phyloP scores from a whole-genome alignment of 2,888 invertebrate species.

The Tenthredo distinguenda region DNA sequence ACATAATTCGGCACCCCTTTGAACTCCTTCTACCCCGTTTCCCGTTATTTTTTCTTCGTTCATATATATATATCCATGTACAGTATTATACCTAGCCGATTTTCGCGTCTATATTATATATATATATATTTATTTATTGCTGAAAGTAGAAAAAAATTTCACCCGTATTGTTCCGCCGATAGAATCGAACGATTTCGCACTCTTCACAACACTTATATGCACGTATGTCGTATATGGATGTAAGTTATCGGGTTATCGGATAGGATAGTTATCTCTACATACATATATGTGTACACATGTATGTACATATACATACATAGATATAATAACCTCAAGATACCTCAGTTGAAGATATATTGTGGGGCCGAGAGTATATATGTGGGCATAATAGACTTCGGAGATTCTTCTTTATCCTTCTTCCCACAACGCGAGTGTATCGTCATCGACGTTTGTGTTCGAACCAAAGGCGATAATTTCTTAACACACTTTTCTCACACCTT shows the following conservation, averaged over 20 bases:
- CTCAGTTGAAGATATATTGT: background rate
- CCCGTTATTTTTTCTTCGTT: background rate
- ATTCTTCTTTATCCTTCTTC: background rate
- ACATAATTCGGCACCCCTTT: conserved; percentile 54
- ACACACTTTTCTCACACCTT: background rate
- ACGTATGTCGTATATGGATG: background rate
- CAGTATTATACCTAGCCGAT: too few species aligned
- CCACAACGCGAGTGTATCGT: background rate
- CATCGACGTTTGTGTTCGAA: background rate
- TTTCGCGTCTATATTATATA: background rate
- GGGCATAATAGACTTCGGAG: background rate
- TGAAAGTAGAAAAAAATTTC: too few species aligned
- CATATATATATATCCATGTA: background rate
- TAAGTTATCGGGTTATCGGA: background rate
- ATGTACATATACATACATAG: background rate
- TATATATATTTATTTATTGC: background rate
- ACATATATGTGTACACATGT: background rate
- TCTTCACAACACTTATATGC: background rate
- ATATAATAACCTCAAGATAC: background rate
- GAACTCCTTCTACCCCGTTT: background rate
- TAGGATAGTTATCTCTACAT: background rate
- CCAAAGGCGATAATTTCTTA: background rate
- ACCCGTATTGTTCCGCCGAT: too few species aligned
- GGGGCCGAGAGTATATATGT: background rate
- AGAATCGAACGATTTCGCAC: too few species aligned